Base-by-base conservation (phyloP, 2,888 invertebrate genomes). In the Syritta pipiens region DNA sequence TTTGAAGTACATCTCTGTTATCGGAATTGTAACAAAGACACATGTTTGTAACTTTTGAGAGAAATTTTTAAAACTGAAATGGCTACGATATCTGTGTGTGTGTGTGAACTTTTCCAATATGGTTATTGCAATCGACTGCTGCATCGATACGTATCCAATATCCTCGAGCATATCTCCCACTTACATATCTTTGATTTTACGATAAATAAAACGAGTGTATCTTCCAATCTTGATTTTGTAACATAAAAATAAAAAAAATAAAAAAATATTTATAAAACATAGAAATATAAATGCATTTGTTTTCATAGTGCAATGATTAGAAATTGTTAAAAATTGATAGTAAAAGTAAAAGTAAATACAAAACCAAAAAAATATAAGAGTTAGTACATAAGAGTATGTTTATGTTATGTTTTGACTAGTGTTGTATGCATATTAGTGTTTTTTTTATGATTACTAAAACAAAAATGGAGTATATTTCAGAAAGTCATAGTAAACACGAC, bases 181-280 rank as follows among this genome's bases (percentile, higher is more conserved):
- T n/a, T n/a, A 51, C 63, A 71, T 76, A 71, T 77, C 62, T 35
- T 22, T 46, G 5, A 14, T n/a, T 51, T 60, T 46, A 63, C 19
- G 2, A 62, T 44, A 37, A 35, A 26, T 1, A 35, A 67, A 51
- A 28, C 0, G 5, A 55, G 53, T 40, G 20, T 35, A 12, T 74
- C 79, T 79, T 74, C 79, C 74, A 79, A 48, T 44, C 28, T 17
- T 57, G 49, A 48, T 79, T 79, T 74, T 74, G 74, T 68, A 60
- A 57, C 48, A 60, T 46, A n/a, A 7, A 42, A 71, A 44, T 10
- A 37, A 19, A 22, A 40, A 40, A 6, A 24, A 32, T 40, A 20
- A 42, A 40, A 17, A 12, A 9, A 59, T 20, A 17, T 17, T 57
- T 22, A 12, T 42, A 37, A 46, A 37, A 14, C 19, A 28, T 0